phyloP scores from a whole-genome alignment of 2,888 invertebrate genomes.

The Eupeodes luniger region DNA sequence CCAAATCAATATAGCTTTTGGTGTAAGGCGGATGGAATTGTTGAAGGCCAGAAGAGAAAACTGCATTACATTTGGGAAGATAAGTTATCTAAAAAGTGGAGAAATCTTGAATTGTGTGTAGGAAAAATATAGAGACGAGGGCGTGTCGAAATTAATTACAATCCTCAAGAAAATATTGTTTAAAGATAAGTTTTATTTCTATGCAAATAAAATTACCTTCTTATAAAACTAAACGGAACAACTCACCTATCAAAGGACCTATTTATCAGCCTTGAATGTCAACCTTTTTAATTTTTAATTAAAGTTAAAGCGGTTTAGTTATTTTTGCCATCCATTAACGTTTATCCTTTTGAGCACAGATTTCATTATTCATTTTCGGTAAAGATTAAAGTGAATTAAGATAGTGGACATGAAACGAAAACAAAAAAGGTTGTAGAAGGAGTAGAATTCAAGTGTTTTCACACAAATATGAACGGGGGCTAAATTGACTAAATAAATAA shows the following conservation, averaged over 20 bases:
- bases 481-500: conserved; percentile 25
- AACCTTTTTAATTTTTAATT: too few species aligned
- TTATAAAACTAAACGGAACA: too few species aligned
- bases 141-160: too few species aligned
- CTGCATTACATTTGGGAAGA: background rate
- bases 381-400: conserved; percentile 13
- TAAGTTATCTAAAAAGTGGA: too few species aligned
- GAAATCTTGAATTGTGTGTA: too few species aligned
- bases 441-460: conserved; percentile 9
- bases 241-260: too few species aligned
- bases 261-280: too few species aligned
- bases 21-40: background rate
- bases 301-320: background rate
- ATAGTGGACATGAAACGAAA: background rate
- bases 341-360: background rate
- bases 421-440: background rate
- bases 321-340: background rate
- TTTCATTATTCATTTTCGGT: background rate
- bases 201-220: too few species aligned
- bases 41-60: background rate
- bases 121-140: too few species aligned
- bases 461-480: conserved; percentile 10
- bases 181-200: too few species aligned
- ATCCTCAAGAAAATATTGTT: too few species aligned
- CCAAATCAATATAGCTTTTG: background rate